Percentiles rank a stretch among this genome's conserved stretches.
Conservation (phyloP, 2,113 vertebrate species). For the Seriola aureovittata region DNA sequence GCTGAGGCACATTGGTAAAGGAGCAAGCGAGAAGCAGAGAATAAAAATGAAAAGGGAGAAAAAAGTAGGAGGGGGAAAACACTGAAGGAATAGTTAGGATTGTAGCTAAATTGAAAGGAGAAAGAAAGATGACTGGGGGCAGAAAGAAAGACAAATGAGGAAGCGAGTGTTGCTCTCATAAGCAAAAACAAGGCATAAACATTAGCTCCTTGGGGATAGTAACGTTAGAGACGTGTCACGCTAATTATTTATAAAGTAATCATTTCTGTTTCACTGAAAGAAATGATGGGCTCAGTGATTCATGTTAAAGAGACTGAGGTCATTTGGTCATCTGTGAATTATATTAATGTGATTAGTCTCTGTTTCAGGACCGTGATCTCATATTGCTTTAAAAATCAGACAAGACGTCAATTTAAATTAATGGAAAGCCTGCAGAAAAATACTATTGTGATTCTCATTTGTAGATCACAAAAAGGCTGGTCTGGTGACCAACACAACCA, state of each 20-base stretch:
- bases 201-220: constrained; percentile 17
- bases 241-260: constrained; percentile 41
- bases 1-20: background rate
- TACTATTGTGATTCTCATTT: background rate
- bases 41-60: background rate
- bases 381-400: constrained; percentile 41
- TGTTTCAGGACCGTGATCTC: background rate
- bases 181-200: constrained; percentile 19
- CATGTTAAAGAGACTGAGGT: constrained; percentile 11
- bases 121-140: constrained; percentile 15
- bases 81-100: background rate
- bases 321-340: constrained; percentile 43
- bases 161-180: constrained; percentile 24
- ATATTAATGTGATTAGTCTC: constrained; percentile 7
- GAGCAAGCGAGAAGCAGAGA: background rate
- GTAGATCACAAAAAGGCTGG: background rate
- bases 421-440: constrained; percentile 5
- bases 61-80: background rate
- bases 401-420: constrained; percentile 40
- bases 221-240: background rate
- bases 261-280: constrained; percentile 20
- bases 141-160: constrained; percentile 32
- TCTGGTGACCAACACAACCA: background rate
- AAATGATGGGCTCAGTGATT: constrained; percentile 28
- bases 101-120: constrained; percentile 12